phyloP scores from a whole-genome alignment of 2,113 vertebrate genomes.

The Illadopsis cleaveri region DNA sequence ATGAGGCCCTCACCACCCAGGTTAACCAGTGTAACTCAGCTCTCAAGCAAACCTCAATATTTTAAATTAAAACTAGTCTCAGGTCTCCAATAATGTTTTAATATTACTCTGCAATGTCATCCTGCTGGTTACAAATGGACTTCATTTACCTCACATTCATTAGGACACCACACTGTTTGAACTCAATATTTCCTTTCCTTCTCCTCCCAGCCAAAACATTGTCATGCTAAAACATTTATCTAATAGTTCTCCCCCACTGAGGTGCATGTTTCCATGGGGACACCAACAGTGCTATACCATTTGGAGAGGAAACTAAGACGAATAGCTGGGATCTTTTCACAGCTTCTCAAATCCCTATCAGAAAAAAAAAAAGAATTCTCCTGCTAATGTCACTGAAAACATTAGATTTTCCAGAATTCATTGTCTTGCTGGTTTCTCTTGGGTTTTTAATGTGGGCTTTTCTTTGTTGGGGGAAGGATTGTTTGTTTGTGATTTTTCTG shows the following conservation, averaged over 20 bases:
- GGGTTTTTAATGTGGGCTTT: not conserved
- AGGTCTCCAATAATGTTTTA: not conserved
- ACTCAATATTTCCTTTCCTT: not conserved
- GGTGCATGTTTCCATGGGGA: not conserved
- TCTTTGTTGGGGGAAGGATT: not conserved
- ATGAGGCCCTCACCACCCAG: not conserved
- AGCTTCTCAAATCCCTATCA: not conserved
- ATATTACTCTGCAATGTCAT: not conserved
- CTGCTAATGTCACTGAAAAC: not conserved
- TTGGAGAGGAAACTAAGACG: not conserved
- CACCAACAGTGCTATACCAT: not conserved
- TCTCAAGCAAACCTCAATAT: not conserved
- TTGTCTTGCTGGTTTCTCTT: not conserved
- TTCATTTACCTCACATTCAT: not conserved
- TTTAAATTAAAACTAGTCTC: constrained; percentile 1
- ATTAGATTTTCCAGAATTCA: not conserved
- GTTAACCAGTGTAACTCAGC: not conserved
- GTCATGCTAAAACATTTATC: not conserved
- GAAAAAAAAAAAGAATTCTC: not conserved
- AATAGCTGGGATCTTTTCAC: not conserved
- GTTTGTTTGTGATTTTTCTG: not conserved
- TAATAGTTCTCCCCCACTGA: not conserved
- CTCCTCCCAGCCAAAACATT: not conserved
- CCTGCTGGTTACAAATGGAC: not conserved
- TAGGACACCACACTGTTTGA: not conserved